Base-by-base conservation (phyloP, 2,888 invertebrate genomes). In the Caenorhabditis becei region DNA sequence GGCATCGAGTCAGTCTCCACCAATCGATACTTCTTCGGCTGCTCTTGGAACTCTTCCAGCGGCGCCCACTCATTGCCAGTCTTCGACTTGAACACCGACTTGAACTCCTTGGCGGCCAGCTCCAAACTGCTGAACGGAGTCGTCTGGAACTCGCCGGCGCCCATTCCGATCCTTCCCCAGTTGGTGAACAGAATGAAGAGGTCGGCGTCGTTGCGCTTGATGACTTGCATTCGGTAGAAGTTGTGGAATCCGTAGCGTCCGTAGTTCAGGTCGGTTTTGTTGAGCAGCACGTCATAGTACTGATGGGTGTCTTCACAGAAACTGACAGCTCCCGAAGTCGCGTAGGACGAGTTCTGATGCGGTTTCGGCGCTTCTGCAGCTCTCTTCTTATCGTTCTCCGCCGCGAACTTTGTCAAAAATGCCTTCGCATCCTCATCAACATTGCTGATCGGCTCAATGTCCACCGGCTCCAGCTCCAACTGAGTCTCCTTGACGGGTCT, bases 171-270 rank as follows among this genome's bases (percentile, higher is more conserved):
- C 49, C 93, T 88, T 7, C 93, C 93, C 93, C 93, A 93, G 35
- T 93, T 91, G 16, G 93, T 93, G 89, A 93, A 93, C 71, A 93
- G 83, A 49, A 93, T 87, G 84, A 91, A 92, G 62, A 93, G 83
- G 77, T 93, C 92, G 85, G 92, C 90, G 23, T 91, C 90, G n/a
- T 88, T 87, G 66, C 91, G 87, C 28, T 92, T 90, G 70, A 93
- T 89, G 91, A 93, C 91, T 91, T 93, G 93, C 92, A 93, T 92
- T 83, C 92, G 92, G 88, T 93, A 93, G 90, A 93, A 93, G 89
- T 93, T 93, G 90, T 93, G 93, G 83, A 92, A 91, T 65, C 93
- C 93, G 83, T 89, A 92, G 18, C 88, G 72, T 20, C 92, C 92
- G 81, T 90, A 91, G 49, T 88, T 88, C 2, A 93, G 89, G 85